phyloP scores from a whole-genome alignment of 2,888 invertebrate genomes.

The Epiblema foenella region DNA sequence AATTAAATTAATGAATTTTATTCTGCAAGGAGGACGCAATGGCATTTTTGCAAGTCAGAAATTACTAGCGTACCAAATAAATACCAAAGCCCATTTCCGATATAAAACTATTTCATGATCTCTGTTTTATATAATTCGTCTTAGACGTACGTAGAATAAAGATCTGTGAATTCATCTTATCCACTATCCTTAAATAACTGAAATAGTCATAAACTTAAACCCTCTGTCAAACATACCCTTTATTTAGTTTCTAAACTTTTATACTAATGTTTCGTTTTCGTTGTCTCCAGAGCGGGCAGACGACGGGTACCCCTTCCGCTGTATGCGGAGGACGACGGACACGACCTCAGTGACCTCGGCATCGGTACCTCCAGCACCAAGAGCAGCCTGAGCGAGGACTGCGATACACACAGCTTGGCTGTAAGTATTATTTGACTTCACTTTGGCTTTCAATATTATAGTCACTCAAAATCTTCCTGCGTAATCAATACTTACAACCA shows the following conservation, averaged over 20 bases:
- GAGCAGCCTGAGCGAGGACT: conserved; percentile 87
- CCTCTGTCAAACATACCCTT: not conserved
- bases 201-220: too few relatives aligned
- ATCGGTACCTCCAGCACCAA: conserved; percentile 88
- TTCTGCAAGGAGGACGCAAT: too few relatives aligned
- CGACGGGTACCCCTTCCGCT: conserved; percentile 85
- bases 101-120: too few relatives aligned
- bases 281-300: conserved; percentile 73
- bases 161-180: too few relatives aligned
- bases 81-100: too few relatives aligned
- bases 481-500: too few relatives aligned
- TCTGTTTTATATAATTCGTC: too few relatives aligned
- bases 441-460: not conserved
- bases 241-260: not conserved
- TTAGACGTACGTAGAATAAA: too few relatives aligned
- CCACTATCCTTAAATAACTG: too few relatives aligned
- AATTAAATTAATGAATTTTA: too few relatives aligned
- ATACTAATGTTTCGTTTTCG: conserved; percentile 33
- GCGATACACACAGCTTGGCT: conserved; percentile 86
- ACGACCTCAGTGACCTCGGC: conserved; percentile 93
- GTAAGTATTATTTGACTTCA: conserved; percentile 71
- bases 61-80: too few relatives aligned
- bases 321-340: conserved; percentile 92
- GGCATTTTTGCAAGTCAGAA: too few relatives aligned
- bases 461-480: not conserved